These are phyloP conservation scores for Vanessa cardui DNA, from an alignment of 2,888 invertebrate genomes.

Conservation along the genomic window DNA sequence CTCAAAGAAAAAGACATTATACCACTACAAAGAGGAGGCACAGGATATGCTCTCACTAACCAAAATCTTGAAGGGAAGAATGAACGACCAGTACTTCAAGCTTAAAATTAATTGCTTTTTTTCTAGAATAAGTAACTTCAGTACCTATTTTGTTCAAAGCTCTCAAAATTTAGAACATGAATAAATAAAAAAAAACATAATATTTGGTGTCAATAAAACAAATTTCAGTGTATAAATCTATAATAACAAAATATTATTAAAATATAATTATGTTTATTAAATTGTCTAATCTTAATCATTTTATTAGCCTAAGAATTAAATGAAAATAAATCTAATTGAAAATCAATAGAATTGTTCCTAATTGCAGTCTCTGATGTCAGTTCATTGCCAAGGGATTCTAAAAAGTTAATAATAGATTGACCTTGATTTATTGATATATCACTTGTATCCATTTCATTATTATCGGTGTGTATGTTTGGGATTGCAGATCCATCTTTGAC, in stretches of 20 bases:
- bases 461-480: conserved; percentile 32
- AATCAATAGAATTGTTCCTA: conserved; percentile 70
- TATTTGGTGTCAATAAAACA: conserved; percentile 26
- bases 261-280: conserved; percentile 27
- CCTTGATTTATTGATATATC: conserved; percentile 52
- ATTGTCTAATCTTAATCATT: conserved; percentile 24
- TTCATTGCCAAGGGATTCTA: conserved; percentile 70
- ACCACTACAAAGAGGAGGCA: conserved; percentile 95
- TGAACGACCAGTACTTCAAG: conserved; percentile 92
- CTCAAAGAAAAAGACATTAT: conserved; percentile 96
- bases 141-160: no score
- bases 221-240: conserved; percentile 25
- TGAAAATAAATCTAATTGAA: conserved; percentile 73
- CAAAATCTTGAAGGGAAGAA: conserved; percentile 91
- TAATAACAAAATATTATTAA: conserved; percentile 34
- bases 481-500: conserved; percentile 46
- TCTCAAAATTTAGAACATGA: no score
- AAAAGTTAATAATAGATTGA: conserved; percentile 72
- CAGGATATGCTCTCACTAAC: conserved; percentile 96
- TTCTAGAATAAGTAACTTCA: no score
- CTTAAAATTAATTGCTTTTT: conserved; percentile 67
- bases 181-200: not conserved
- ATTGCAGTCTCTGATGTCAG: conserved; percentile 70
- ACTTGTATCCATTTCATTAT: conserved; percentile 25
- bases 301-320: conserved; percentile 55